Conservation (phyloP, 2,888 invertebrate species). For the Cloeon dipterum region DNA sequence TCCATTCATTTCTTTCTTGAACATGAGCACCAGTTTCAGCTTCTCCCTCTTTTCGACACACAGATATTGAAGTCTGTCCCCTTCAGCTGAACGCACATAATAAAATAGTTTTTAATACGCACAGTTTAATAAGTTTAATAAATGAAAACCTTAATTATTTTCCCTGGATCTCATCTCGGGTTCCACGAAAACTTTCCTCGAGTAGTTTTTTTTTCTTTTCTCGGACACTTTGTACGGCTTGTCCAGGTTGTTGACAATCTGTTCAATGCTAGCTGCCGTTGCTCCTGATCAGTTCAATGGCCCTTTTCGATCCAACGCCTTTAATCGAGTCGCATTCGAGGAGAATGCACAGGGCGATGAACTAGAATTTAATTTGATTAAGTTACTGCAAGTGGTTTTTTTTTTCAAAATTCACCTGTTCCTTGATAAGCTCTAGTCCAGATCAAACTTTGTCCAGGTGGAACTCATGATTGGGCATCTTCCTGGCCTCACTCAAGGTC, state of each 20-base stretch:
- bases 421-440: slow-evolving; percentile 50
- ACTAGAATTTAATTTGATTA: slow-evolving; percentile 31
- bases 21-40: slow-evolving; percentile 50
- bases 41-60: slow-evolving; percentile 61
- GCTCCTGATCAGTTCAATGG: slow-evolving; percentile 74
- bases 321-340: slow-evolving; percentile 91
- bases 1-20: slow-evolving; percentile 80
- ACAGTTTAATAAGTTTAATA: too few species aligned
- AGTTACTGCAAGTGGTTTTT: too few species aligned
- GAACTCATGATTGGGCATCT: slow-evolving; percentile 96
- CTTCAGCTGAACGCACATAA: slow-evolving; percentile 37
- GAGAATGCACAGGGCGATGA: slow-evolving; percentile 93
- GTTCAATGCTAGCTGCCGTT: slow-evolving; percentile 63
- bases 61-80: slow-evolving; percentile 81
- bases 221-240: slow-evolving; percentile 62
- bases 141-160: slow-evolving; percentile 45
- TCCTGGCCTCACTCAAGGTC: slow-evolving; percentile 92
- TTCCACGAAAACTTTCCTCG: slow-evolving; percentile 57
- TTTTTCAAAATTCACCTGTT: slow-evolving; percentile 37
- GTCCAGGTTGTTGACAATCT: slow-evolving; percentile 53
- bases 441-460: slow-evolving; percentile 60
- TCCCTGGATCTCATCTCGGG: slow-evolving; percentile 64
- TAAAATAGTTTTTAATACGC: not conserved
- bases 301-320: slow-evolving; percentile 86
- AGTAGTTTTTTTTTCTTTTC: slow-evolving; percentile 77